phyloP scores from a whole-genome alignment of 2,113 vertebrate species.

The Colaptes auratus region DNA sequence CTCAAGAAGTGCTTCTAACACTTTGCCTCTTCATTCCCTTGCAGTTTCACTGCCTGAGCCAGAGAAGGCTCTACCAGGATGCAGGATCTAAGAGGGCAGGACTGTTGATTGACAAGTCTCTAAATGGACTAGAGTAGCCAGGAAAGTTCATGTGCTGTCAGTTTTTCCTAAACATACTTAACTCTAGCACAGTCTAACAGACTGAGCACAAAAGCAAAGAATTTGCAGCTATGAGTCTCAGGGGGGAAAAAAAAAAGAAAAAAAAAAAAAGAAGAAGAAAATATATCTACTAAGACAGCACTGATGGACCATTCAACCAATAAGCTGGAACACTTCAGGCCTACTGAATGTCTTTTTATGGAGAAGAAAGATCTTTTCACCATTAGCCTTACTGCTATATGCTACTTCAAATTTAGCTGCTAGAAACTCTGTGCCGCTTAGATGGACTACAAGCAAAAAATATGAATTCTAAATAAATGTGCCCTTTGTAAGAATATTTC shows the following conservation, averaged over 20 bases:
- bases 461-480: not conserved
- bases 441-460: not conserved
- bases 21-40: not conserved
- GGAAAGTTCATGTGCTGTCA: not conserved
- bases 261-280: not conserved
- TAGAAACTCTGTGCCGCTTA: not conserved
- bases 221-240: not conserved
- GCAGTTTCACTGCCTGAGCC: not conserved
- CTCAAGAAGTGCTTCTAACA: not conserved
- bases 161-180: conserved; percentile 19
- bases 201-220: not conserved
- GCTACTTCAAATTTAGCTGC: not conserved
- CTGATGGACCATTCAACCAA: not conserved
- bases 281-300: not conserved
- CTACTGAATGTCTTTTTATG: not conserved
- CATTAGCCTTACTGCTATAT: not conserved
- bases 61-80: not conserved
- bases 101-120: conserved; percentile 36
- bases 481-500: not conserved
- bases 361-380: not conserved
- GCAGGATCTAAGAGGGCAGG: not conserved
- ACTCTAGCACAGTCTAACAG: not conserved
- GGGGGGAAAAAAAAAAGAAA: accelerated
- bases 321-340: not conserved
- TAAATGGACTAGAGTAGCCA: conserved; percentile 31